A percentile compares a stretch with the other conserved stretches of the same genome.
These are phyloP conservation scores for Acrobeloides nanus DNA, from an alignment of 2,888 invertebrate species.

Conservation along the genomic window DNA sequence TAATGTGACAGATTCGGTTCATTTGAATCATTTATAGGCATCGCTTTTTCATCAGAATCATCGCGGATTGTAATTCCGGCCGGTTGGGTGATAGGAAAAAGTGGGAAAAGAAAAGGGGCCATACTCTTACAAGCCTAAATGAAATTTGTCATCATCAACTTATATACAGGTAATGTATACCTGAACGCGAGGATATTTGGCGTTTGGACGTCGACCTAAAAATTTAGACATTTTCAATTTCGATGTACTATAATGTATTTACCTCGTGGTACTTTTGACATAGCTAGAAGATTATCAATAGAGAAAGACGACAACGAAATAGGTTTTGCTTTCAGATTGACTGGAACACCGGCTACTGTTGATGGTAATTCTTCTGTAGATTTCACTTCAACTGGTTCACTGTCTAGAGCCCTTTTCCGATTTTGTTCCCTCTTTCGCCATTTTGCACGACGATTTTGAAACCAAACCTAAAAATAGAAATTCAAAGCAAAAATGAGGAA, in stretches of 20 bases:
- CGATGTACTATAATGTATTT: too few species aligned
- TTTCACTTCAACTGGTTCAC: neutral
- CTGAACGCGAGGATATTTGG: conserved; percentile 58
- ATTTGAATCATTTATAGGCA: too few species aligned
- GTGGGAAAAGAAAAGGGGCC: conserved; percentile 55
- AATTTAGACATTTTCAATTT: too few species aligned
- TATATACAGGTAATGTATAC: conserved; percentile 12
- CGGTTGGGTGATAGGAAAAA: conserved; percentile 58
- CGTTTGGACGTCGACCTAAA: conserved; percentile 58
- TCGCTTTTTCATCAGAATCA: too few species aligned
- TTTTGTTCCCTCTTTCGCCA: conserved; percentile 90
- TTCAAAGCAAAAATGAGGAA: neutral
- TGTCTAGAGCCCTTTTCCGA: neutral
- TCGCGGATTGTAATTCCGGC: conserved; percentile 57
- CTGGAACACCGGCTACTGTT: neutral
- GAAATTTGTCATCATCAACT: neutral
- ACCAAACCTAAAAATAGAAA: conserved; percentile 77
- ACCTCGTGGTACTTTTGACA: conserved; percentile 57
- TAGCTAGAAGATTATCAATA: conserved; percentile 57
- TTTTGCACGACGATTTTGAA: conserved; percentile 96
- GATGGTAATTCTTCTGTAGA: neutral
- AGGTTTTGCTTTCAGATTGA: conserved; percentile 54
- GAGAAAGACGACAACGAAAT: conserved; percentile 49
- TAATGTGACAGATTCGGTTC: too few species aligned
- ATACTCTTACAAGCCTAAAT: conserved; percentile 57